Evolutionary conservation across 2,888 invertebrate species (phyloP), one percentile per base, ranked within the genome.

Genomic region (Caenorhabditis sp.): DNA sequence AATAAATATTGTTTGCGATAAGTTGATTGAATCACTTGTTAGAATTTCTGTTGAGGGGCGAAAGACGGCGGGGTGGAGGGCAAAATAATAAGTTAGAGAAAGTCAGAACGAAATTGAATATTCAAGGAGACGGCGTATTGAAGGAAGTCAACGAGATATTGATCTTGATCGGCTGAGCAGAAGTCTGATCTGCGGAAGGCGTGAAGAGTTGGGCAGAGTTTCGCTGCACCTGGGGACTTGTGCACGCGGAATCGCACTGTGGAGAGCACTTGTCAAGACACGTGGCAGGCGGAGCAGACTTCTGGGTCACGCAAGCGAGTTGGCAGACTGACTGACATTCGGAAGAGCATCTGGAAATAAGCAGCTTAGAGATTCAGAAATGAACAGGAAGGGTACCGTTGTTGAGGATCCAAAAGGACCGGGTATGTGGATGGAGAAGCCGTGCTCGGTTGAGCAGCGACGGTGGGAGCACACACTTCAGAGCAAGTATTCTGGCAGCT

Each of bases 321-420:
- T 82, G 80, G 39, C 82, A 80, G 2, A 82, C 82, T 15, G 76
- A 73, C 63, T 82, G 79, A 43, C 82, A 80, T 58, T 80, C 82
- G 8, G 79, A 80, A 7, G 80, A 80, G 35, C 82, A 82, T 61
- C 81, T 74, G 59, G 37, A 66, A 50, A 39, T 4, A 11, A 30
- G 11, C 5, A 2, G 27, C 52, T 3, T 39, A 5, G 13, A 15
- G 26, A 41, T 58, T 45, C n/a, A 27, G 22, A 13, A 48, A 5
- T 59, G 2, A 6, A 24, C 7, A 27, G 22, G 24, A 48, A 5
- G 30, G 1, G 5, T 8, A 78, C 70, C 75, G 50, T 45, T 81
- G 81, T 41, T 79, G 79, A 0, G 81, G 81, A 41, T 81, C 81
- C 32, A 81, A 39, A 15, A 75, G 65, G 1, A 81, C 81, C 17